Evolutionary conservation across 2,888 invertebrate genomes (phyloP).

Genomic region (Odontocolon sp.): DNA sequence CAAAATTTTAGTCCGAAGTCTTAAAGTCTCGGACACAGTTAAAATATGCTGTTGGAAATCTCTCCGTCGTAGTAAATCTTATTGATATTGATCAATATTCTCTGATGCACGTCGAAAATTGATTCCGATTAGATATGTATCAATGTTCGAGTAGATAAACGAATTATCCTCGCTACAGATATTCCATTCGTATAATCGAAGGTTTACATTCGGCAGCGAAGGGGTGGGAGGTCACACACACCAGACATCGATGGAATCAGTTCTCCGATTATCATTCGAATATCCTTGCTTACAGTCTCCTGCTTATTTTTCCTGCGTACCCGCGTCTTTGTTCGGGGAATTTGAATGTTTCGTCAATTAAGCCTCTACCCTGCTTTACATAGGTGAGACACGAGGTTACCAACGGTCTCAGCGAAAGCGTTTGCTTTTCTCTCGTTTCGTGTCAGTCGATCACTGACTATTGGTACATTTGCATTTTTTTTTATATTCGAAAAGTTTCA

Average conservation of each 20-base stretch:
- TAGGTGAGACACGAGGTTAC: slow-evolving; percentile 74
- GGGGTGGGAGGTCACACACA: too few species aligned
- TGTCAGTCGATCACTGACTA: too few species aligned
- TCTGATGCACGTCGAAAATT: slow-evolving; percentile 16
- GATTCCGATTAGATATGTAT: not conserved
- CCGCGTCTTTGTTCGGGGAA: slow-evolving; percentile 50
- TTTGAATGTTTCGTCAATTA: slow-evolving; percentile 79
- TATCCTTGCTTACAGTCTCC: slow-evolving; percentile 54
- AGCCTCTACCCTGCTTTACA: slow-evolving; percentile 71
- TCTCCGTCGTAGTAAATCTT: not conserved
- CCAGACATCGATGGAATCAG: slow-evolving; percentile 4
- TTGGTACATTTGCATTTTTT: too few species aligned
- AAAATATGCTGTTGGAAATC: too few species aligned
- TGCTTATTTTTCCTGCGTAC: slow-evolving; percentile 6
- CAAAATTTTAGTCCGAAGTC: too few species aligned
- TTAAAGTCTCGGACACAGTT: too few species aligned
- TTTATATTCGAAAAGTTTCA: too few species aligned
- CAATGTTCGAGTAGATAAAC: not conserved
- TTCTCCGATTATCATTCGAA: slow-evolving; percentile 72
- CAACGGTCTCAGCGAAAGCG: slow-evolving; percentile 50
- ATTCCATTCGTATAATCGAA: slow-evolving; percentile 39
- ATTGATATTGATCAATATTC: slow-evolving; percentile 16
- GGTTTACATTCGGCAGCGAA: slow-evolving; percentile 3
- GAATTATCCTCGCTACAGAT: slow-evolving; percentile 6
- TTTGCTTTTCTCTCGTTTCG: slow-evolving; percentile 3